Evolutionary conservation across 2,797 vertebrate species (phyloP).

Genomic region (Lutjanus argentimaculatus): DNA sequence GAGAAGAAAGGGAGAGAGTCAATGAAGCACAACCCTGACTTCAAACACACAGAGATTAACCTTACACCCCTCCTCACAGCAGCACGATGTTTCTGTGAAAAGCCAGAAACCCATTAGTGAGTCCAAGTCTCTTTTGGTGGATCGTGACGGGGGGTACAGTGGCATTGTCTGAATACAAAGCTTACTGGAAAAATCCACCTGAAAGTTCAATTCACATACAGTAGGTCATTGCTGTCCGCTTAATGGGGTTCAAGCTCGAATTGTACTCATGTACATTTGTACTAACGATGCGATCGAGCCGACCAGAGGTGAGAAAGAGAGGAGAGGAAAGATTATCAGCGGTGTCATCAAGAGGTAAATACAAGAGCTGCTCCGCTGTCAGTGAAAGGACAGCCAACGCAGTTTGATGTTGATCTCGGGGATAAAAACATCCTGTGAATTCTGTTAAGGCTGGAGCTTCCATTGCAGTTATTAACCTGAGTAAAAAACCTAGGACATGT

Average conservation of each 20-base stretch:
- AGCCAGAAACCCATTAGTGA: slow-evolving; percentile 69
- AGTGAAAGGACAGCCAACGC: slow-evolving; percentile 1
- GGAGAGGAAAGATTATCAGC: background rate
- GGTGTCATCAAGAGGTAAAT: slow-evolving; percentile 12
- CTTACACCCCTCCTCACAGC: slow-evolving; percentile 57
- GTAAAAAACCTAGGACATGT: background rate
- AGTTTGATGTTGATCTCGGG: slow-evolving; percentile 4
- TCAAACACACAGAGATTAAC: slow-evolving; percentile 79
- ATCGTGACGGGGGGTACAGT: background rate
- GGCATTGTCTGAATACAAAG: slow-evolving; percentile 50
- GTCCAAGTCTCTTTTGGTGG: slow-evolving; percentile 55
- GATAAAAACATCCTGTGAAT: slow-evolving; percentile 1
- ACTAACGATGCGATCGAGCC: background rate
- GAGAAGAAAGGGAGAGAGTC: slow-evolving; percentile 58
- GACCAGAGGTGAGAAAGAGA: background rate
- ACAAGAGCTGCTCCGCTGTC: background rate
- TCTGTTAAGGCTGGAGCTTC: slow-evolving; percentile 5
- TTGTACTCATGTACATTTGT: slow-evolving; percentile 24
- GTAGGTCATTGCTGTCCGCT: background rate
- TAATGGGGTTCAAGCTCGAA: slow-evolving; percentile 1
- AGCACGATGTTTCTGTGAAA: slow-evolving; percentile 59
- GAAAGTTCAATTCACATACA: slow-evolving; percentile 23
- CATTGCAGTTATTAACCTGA: slow-evolving; percentile 1
- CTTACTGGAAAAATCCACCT: background rate
- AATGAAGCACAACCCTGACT: slow-evolving; percentile 74